phyloP scores from a whole-genome alignment of 2,113 vertebrate species.

The Sinocyclocheilus rhinocerous region DNA sequence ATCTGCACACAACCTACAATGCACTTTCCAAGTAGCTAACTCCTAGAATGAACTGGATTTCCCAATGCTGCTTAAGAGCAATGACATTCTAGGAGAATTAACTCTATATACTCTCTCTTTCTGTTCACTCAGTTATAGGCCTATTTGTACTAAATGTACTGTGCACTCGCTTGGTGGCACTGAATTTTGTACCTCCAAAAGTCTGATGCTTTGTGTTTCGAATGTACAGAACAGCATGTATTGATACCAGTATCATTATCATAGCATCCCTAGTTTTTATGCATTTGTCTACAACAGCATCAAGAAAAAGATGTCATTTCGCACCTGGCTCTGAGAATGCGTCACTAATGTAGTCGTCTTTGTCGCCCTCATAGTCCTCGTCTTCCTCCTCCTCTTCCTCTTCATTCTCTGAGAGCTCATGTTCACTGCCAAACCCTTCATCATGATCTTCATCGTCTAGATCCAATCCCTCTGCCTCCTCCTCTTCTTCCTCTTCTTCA shows the following conservation, averaged over 20 bases:
- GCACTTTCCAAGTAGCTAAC: background rate
- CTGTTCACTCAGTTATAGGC: background rate
- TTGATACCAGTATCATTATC: background rate
- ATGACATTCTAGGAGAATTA: background rate
- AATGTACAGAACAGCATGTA: background rate
- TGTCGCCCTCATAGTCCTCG: constrained; percentile 88
- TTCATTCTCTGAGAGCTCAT: constrained; percentile 92
- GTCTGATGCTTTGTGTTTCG: background rate
- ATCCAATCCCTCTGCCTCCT: constrained; percentile 82
- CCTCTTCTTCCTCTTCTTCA: constrained; percentile 66
- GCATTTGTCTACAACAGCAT: background rate
- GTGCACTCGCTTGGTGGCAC: background rate
- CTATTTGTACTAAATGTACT: background rate
- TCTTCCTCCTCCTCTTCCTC: constrained; percentile 80
- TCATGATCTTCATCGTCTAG: constrained; percentile 95
- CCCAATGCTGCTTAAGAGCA: background rate
- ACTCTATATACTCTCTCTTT: background rate
- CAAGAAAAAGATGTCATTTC: background rate
- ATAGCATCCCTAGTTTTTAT: background rate
- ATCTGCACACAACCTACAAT: background rate
- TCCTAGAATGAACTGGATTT: background rate
- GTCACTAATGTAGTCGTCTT: constrained; percentile 96
- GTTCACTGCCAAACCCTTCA: constrained; percentile 97
- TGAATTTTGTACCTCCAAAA: background rate
- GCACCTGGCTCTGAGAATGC: constrained; percentile 97